phyloP scores from a whole-genome alignment of 2,888 invertebrate species.

The Pediacus dermestoides region DNA sequence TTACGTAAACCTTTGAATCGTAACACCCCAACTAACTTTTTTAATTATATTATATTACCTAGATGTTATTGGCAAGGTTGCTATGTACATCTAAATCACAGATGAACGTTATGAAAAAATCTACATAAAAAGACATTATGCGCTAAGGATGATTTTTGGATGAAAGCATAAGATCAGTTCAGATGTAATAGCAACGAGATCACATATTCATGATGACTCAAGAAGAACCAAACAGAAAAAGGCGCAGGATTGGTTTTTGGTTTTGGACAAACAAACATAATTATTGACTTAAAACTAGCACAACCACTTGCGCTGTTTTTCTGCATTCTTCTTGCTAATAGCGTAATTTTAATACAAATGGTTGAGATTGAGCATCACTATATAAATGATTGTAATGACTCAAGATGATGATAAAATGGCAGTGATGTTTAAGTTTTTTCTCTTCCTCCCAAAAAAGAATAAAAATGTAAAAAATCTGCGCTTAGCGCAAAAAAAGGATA shows the following conservation, averaged over 20 bases:
- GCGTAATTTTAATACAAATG: slow-evolving; percentile 13
- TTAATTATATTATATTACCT: slow-evolving; percentile 7
- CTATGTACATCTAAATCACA: slow-evolving; percentile 36
- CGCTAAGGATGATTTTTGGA: slow-evolving; percentile 5
- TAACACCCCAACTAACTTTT: background rate
- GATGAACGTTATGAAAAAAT: slow-evolving; percentile 15
- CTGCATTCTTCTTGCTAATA: too few species aligned
- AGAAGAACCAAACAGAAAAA: slow-evolving; percentile 3
- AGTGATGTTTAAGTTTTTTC: slow-evolving; percentile 42
- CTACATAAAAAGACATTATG: slow-evolving; percentile 1
- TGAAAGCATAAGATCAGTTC: slow-evolving; percentile 19
- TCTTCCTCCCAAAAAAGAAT: too few species aligned
- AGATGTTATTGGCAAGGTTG: slow-evolving; percentile 32
- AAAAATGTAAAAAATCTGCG: too few species aligned
- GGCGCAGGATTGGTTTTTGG: background rate
- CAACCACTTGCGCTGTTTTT: too few species aligned
- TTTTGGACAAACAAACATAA: background rate
- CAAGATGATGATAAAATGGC: slow-evolving; percentile 40
- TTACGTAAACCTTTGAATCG: too few species aligned
- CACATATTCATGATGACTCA: slow-evolving; percentile 22
- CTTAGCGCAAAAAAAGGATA: too few species aligned
- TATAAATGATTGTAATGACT: slow-evolving; percentile 32
- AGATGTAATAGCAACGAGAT: slow-evolving; percentile 40
- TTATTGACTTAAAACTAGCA: slow-evolving; percentile 24
- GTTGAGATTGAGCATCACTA: slow-evolving; percentile 38